Evolutionary conservation across 2,888 invertebrate species (phyloP).

Genomic region (Amphiduros pacificus): DNA sequence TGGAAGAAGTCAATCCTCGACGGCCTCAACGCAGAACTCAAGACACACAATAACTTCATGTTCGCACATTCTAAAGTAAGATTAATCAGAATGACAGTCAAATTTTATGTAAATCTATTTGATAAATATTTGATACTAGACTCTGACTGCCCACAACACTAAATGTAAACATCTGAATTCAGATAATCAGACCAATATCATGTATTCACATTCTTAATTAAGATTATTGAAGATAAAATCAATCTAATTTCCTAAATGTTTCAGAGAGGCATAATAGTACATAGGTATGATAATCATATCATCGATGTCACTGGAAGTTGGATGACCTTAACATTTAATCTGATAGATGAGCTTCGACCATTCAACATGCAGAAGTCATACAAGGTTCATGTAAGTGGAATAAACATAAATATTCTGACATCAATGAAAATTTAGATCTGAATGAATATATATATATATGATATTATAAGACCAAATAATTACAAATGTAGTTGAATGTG

Average conservation of each 20-base stretch:
- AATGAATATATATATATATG: too few relatives aligned
- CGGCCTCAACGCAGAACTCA: constrained; percentile 15
- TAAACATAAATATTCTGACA: neutral
- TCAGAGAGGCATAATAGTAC: constrained; percentile 5
- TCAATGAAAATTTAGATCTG: too few relatives aligned
- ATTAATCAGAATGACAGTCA: neutral
- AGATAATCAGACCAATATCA: neutral
- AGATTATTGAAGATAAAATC: too few relatives aligned
- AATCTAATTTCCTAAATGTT: too few relatives aligned
- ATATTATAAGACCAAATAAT: neutral
- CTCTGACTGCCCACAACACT: too few relatives aligned
- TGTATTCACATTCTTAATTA: neutral
- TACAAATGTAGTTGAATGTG: too few relatives aligned
- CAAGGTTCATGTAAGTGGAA: constrained; percentile 8
- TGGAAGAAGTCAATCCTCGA: constrained; percentile 2
- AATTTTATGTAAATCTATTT: neutral
- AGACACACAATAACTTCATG: constrained; percentile 16
- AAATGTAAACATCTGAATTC: neutral
- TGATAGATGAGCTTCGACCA: constrained; percentile 5
- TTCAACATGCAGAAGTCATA: neutral
- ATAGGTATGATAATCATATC: neutral
- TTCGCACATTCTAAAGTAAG: constrained; percentile 10
- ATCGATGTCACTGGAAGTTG: constrained; percentile 10
- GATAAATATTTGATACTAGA: too few relatives aligned
- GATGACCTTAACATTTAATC: neutral